Evolutionary conservation across 2,113 vertebrate species (phyloP).

Genomic region (Etheostoma spectabile): DNA sequence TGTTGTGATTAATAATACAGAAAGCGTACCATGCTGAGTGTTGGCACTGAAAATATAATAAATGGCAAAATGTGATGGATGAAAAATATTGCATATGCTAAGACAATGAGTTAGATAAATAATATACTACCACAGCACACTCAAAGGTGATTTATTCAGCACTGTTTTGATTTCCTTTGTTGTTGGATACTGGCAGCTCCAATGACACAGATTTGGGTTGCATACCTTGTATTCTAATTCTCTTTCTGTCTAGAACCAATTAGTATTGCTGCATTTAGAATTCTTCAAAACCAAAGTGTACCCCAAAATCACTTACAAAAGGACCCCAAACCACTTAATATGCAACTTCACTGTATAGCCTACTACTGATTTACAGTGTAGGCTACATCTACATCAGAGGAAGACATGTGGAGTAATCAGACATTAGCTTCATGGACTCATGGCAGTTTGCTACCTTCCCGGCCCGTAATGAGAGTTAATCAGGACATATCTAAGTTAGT

Average conservation of each 20-base stretch:
- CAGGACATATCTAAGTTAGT: too few species aligned
- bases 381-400: too few species aligned
- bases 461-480: too few species aligned
- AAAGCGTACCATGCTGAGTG: background rate
- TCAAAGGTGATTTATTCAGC: slow-evolving; percentile 17
- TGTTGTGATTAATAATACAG: background rate
- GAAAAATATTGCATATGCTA: slow-evolving; percentile 1
- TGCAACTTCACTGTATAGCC: too few species aligned
- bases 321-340: too few species aligned
- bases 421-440: too few species aligned
- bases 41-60: background rate
- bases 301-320: too few species aligned
- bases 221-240: background rate
- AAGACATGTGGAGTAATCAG: too few species aligned
- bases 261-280: too few species aligned
- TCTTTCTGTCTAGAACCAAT: background rate
- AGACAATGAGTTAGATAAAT: background rate
- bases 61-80: background rate
- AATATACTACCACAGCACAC: background rate
- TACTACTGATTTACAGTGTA: too few species aligned
- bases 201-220: background rate
- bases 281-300: too few species aligned
- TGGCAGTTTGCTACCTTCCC: too few species aligned
- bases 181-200: background rate
- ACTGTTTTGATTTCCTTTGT: background rate